These are phyloP conservation scores for Coendou prehensilis DNA, from an alignment of 2,797 vertebrate genomes.

Conservation along the genomic window DNA sequence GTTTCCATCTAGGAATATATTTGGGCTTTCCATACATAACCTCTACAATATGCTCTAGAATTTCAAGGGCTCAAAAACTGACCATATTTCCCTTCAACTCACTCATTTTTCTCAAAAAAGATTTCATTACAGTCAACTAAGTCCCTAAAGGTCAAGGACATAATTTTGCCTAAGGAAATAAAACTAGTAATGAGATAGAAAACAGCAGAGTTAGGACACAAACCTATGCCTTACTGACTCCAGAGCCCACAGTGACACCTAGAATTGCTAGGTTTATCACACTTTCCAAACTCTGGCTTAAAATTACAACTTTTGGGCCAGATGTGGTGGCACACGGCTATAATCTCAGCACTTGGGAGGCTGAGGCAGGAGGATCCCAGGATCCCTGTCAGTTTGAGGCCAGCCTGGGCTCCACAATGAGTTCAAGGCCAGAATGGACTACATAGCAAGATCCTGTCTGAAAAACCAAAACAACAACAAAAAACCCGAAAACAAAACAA, in stretches of 20 bases:
- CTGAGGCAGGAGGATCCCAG: background rate
- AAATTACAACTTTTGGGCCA: background rate
- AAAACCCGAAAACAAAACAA: background rate
- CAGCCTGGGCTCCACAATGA: background rate
- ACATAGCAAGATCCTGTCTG: background rate
- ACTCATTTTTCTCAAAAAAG: background rate
- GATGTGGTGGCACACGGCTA: background rate
- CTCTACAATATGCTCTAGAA: constrained; percentile 35
- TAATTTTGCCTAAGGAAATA: constrained; percentile 34
- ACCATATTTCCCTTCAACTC: constrained; percentile 26
- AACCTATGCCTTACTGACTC: background rate
- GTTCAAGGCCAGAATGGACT: background rate
- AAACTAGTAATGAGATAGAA: constrained; percentile 29
- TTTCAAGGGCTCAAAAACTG: constrained; percentile 41
- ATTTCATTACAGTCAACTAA: constrained; percentile 37
- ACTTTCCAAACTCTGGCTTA: background rate
- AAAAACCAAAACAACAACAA: background rate
- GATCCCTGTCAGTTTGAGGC: background rate
- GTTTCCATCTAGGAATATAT: constrained; percentile 29
- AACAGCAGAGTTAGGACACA: background rate
- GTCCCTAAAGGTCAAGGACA: constrained; percentile 36
- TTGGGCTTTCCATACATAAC: constrained; percentile 49
- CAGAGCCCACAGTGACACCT: background rate
- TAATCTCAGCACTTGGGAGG: background rate
- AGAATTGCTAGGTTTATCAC: background rate